A percentile compares a stretch with the other conserved stretches of the same genome.
These are phyloP conservation scores for Geotrupes spiniger DNA, from an alignment of 2,888 invertebrate genomes.

Conservation along the genomic window DNA sequence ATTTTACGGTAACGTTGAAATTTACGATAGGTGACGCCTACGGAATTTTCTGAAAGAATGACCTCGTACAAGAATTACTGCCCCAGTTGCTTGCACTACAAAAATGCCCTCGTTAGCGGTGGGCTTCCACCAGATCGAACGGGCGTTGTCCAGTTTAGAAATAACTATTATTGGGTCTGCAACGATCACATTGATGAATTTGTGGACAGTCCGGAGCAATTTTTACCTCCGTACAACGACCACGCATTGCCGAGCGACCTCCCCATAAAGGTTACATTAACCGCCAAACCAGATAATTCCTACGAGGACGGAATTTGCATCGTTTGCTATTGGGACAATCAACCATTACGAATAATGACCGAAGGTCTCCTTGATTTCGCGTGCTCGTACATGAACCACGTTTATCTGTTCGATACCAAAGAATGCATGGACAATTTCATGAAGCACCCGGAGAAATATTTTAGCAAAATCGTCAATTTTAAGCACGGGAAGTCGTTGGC, in stretches of 20 bases:
- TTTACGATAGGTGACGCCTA: conserved; percentile 44
- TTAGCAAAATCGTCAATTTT: conserved; percentile 48
- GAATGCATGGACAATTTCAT: conserved; percentile 57
- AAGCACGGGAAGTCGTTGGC: conserved; percentile 45
- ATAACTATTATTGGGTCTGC: conserved; percentile 63
- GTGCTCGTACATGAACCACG: conserved; percentile 51
- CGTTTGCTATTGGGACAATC: conserved; percentile 58
- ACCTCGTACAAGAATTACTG: conserved; percentile 57
- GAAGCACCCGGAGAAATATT: conserved; percentile 53
- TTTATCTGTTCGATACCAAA: conserved; percentile 58
- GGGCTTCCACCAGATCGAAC: conserved; percentile 54
- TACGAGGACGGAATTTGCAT: conserved; percentile 60
- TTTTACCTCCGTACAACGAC: conserved; percentile 45
- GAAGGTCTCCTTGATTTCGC: conserved; percentile 52
- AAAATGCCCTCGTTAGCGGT: conserved; percentile 44
- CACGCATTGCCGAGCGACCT: conserved; percentile 51
- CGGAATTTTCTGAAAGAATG: conserved; percentile 51
- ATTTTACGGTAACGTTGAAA: no score
- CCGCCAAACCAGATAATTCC: conserved; percentile 34
- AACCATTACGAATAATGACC: conserved; percentile 51
- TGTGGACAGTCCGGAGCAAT: conserved; percentile 48
- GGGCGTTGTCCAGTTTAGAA: conserved; percentile 57
- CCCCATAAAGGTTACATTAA: conserved; percentile 45
- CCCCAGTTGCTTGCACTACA: conserved; percentile 56
- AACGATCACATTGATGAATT: conserved; percentile 54